Percentiles rank a stretch among this genome's conserved stretches.
These are phyloP conservation scores for Caenorhabditis sp. DNA, from an alignment of 2,888 invertebrate genomes.

Conservation along the genomic window DNA sequence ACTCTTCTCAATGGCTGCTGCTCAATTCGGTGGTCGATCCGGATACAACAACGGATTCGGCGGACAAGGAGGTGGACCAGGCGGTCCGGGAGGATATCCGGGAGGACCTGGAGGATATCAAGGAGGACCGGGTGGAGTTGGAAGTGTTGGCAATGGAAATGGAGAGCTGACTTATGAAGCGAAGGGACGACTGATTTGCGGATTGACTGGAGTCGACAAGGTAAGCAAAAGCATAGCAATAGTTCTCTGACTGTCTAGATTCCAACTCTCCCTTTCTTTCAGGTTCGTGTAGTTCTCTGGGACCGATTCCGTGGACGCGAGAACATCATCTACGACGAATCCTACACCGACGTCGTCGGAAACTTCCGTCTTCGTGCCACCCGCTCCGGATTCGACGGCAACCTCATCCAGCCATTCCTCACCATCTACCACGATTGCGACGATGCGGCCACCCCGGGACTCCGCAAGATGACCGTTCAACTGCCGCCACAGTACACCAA, in stretches of 20 bases:
- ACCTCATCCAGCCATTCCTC: constrained; percentile 53
- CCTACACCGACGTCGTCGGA: constrained; percentile 53
- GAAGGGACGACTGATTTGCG: constrained; percentile 60
- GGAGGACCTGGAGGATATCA: constrained; percentile 28
- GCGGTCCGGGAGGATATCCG: constrained; percentile 9
- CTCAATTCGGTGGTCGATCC: constrained; percentile 22
- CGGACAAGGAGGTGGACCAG: constrained; percentile 31
- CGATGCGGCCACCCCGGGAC: constrained; percentile 56
- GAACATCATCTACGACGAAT: constrained; percentile 59
- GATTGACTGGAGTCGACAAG: constrained; percentile 49
- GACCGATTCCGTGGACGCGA: constrained; percentile 54
- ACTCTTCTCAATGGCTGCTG: constrained; percentile 41
- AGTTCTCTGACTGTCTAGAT: neutral
- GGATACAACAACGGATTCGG: constrained; percentile 10
- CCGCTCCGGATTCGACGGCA: constrained; percentile 39
- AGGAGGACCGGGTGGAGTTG: constrained; percentile 29
- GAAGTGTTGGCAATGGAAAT: constrained; percentile 6
- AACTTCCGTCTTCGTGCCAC: constrained; percentile 54
- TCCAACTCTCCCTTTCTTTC: constrained; percentile 1
- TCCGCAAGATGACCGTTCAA: constrained; percentile 65
- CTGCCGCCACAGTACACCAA: constrained; percentile 62
- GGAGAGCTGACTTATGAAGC: constrained; percentile 52
- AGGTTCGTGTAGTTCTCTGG: constrained; percentile 62
- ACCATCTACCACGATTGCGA: constrained; percentile 64
- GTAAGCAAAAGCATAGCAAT: constrained; percentile 7